These are phyloP conservation scores for Antigone vipio DNA, from an alignment of 2,113 vertebrate genomes.

Conservation along the genomic window DNA sequence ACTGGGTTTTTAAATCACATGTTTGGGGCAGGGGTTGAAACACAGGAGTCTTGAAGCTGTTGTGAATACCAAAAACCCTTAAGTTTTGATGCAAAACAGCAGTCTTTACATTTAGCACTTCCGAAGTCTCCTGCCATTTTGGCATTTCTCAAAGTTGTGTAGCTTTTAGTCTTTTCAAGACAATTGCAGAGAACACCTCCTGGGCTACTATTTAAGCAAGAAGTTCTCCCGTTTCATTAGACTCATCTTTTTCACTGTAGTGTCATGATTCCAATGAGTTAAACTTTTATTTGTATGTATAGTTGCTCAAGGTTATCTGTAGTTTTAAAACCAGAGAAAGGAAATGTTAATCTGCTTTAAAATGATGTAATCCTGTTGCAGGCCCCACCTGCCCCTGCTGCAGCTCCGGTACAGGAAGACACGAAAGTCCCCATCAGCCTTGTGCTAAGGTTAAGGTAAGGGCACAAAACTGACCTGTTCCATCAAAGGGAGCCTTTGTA, in stretches of 20 bases:
- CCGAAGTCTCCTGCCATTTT: not conserved
- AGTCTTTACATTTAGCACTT: not conserved
- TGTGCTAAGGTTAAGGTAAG: conserved; percentile 93
- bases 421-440: conserved; percentile 87
- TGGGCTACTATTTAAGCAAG: not conserved
- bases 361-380: conserved; percentile 39
- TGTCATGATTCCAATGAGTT: not conserved
- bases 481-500: not conserved
- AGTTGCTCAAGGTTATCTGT: not conserved
- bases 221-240: not conserved
- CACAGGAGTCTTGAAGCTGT: not conserved
- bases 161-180: not conserved
- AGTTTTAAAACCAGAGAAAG: not conserved
- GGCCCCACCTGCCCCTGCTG: conserved; percentile 67
- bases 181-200: not conserved
- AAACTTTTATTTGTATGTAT: not conserved
- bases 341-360: not conserved
- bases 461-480: not conserved
- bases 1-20: not conserved
- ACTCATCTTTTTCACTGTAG: not conserved
- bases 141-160: not conserved
- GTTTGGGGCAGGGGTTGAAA: not conserved
- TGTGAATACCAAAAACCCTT: not conserved
- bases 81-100: not conserved
- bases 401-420: conserved; percentile 69